Evolutionary conservation across 2,888 invertebrate species (phyloP).

Genomic region (Dryocosmus kuriphilus): DNA sequence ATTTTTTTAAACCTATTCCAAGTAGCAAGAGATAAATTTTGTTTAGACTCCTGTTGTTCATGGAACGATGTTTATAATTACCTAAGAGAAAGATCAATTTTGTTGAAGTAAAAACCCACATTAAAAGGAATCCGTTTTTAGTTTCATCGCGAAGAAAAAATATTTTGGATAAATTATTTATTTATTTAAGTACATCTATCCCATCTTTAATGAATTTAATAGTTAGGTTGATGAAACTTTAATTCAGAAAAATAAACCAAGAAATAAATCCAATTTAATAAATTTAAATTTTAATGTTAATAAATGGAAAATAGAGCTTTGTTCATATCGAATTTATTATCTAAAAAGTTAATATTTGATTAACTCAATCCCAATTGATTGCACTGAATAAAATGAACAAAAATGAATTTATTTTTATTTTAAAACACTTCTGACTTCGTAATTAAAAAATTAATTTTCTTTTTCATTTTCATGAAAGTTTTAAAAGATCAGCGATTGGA

Average conservation of each 20-base stretch:
- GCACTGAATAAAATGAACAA: background rate
- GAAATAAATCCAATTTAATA: no score
- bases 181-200: no score
- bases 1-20: conserved; percentile 17
- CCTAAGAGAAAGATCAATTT: background rate
- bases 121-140: background rate
- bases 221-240: no score
- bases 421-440: background rate
- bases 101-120: background rate
- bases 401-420: background rate
- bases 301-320: no score
- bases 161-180: background rate
- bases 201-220: no score
- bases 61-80: background rate
- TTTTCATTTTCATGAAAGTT: background rate
- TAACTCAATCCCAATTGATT: background rate
- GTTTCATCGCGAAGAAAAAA: background rate
- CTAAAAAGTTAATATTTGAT: background rate
- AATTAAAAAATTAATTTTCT: background rate
- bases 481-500: background rate
- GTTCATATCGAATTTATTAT: background rate
- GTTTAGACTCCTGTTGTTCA: conserved; percentile 21
- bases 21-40: background rate
- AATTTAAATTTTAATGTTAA: no score
- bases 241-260: no score